These are phyloP conservation scores for Micoletzkya japonica DNA, from an alignment of 2,888 invertebrate species.

Conservation along the genomic window DNA sequence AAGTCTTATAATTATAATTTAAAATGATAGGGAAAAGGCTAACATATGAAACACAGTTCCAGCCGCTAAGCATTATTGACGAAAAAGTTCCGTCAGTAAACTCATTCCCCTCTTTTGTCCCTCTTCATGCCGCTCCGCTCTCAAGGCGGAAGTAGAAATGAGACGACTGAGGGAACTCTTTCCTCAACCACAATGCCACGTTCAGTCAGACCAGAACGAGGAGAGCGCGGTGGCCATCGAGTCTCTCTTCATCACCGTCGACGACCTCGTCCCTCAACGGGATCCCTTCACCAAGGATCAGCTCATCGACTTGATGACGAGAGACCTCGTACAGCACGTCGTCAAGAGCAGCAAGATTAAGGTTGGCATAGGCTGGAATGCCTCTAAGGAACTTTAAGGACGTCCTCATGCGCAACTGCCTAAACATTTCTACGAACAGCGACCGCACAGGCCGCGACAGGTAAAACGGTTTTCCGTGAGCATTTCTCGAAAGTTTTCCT, in stretches of 20 bases:
- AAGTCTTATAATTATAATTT: no score
- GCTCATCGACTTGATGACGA: neutral
- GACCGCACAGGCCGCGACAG: no score
- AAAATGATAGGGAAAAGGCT: neutral
- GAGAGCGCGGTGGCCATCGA: neutral
- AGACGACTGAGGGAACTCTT: no score
- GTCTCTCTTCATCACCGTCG: neutral
- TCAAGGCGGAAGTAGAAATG: no score
- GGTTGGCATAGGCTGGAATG: no score
- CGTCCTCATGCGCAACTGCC: neutral
- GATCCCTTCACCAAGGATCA: neutral
- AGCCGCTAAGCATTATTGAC: neutral
- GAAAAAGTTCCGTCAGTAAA: no score
- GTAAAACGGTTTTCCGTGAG: no score
- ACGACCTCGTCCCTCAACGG: neutral
- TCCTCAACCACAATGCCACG: no score
- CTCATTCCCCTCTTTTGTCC: no score
- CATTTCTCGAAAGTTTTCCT: no score
- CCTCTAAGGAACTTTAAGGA: neutral
- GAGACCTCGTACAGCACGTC: neutral
- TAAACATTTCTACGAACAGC: neutral
- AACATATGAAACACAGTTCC: neutral
- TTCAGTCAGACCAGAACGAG: neutral
- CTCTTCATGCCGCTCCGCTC: no score
- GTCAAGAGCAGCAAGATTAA: no score